These are phyloP conservation scores for Pollenia griseotomentosa DNA, from an alignment of 2,888 invertebrate species.

Conservation along the genomic window DNA sequence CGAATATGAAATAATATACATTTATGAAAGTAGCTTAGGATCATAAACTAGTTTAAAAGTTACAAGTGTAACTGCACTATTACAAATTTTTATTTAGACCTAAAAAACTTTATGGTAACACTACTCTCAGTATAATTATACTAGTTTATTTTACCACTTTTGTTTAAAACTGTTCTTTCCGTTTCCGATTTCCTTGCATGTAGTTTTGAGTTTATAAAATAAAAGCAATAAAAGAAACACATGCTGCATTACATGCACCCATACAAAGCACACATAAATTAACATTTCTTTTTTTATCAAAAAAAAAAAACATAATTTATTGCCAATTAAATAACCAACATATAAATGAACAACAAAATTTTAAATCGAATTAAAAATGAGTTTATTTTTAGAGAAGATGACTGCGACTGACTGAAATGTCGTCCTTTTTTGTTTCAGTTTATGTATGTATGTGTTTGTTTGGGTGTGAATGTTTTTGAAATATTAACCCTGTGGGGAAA, in stretches of 20 bases:
- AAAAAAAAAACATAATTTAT: conserved; percentile 37
- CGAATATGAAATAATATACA: too few relatives aligned
- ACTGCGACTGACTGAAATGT: neutral
- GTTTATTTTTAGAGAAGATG: neutral
- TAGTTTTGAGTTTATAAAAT: neutral
- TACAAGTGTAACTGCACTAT: too few relatives aligned
- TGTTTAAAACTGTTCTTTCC: conserved; percentile 24
- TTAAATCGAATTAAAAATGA: conserved; percentile 19
- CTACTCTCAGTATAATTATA: neutral
- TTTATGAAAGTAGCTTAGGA: too few relatives aligned
- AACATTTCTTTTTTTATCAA: neutral
- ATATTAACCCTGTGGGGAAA: too few relatives aligned
- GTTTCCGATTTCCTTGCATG: conserved; percentile 15
- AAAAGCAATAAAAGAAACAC: neutral
- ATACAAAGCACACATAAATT: too few relatives aligned
- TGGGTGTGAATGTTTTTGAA: too few relatives aligned
- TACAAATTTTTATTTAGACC: too few relatives aligned
- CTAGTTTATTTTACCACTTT: conserved; percentile 10
- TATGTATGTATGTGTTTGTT: neutral
- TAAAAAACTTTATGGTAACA: too few relatives aligned
- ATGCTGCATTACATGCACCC: neutral
- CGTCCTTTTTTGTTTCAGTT: neutral
- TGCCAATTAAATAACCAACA: conserved; percentile 30
- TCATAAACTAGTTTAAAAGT: too few relatives aligned
- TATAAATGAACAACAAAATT: neutral